Conservation (phyloP, 2,888 invertebrate genomes). For the Eupeodes latifasciatus region DNA sequence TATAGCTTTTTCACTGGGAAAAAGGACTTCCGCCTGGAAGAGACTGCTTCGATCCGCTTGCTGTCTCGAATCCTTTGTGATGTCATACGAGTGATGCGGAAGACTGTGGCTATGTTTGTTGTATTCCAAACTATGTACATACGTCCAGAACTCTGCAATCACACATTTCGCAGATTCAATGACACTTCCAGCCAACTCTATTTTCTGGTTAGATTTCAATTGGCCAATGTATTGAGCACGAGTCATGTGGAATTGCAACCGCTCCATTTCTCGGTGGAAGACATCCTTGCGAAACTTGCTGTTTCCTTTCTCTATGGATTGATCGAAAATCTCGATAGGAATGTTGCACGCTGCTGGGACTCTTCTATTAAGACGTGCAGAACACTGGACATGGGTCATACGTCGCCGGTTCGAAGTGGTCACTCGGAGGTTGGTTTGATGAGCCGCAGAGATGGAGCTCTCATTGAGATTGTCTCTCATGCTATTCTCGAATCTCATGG, state of each 20-base stretch:
- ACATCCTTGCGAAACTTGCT: constrained; percentile 73
- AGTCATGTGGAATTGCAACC: constrained; percentile 79
- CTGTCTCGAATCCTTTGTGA: constrained; percentile 71
- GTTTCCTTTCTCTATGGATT: constrained; percentile 70
- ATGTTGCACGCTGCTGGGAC: constrained; percentile 8
- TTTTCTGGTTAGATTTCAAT: constrained; percentile 31
- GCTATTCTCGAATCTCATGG: constrained; percentile 76
- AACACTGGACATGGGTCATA: constrained; percentile 31
- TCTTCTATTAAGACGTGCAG: neutral
- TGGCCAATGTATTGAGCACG: constrained; percentile 77
- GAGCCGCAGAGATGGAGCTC: neutral
- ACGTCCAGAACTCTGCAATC: constrained; percentile 81
- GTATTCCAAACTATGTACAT: constrained; percentile 80
- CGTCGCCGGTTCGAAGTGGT: constrained; percentile 41
- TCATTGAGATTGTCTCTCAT: constrained; percentile 64
- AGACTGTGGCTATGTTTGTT: constrained; percentile 79
- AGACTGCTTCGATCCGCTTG: constrained; percentile 53
- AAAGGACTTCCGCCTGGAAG: constrained; percentile 78
- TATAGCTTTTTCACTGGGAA: constrained; percentile 78
- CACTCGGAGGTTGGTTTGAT: constrained; percentile 39
- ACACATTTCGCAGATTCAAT: constrained; percentile 79
- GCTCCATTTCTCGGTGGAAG: constrained; percentile 80
- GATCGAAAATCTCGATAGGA: constrained; percentile 77
- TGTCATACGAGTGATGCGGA: constrained; percentile 79
- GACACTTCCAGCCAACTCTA: constrained; percentile 49